Base-by-base conservation (phyloP, 2,888 invertebrate species). In the Notodonta dromedarius region DNA sequence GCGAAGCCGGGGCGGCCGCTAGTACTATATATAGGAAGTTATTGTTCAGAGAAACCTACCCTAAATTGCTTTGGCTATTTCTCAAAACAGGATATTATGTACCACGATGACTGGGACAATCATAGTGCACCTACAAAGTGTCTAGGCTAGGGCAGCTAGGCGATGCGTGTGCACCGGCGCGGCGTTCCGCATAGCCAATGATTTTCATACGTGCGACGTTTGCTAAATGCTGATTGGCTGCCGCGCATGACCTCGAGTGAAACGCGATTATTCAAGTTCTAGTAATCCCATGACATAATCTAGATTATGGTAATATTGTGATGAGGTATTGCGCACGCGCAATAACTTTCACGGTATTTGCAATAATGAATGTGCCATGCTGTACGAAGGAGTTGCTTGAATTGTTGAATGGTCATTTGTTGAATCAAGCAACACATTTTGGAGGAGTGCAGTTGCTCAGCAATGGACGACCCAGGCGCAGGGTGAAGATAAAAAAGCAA, bases 281-380 rank as follows among this genome's bases (percentile, higher is more conserved):
- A 90, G 86, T 90, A 90, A 88, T 88, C 91, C 84, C 87, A 88
- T 92, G 91, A 92, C 91, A 92, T 91, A 92, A 92, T 89, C 86
- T 83, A 87, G 79, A 86, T 84, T 84, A 83, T 86, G 80, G 72
- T 74, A 77, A 78, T 78, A 66, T 76, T 58, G 63, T 58, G 44
- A 12, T 60, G 46, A 39, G 50, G 52, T 52, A 52, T 52, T 52
- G 52, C 13, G 32, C 13, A 24, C 13, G 52, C 52, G 52, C 32
- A 52, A 46, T 52, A 52, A 52, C 52, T 52, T 52, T 52, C 52
- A 52, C 12, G 32, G 11, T 12, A 16, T 52, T 32, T 24, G 24
- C 32, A 52, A 35, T 32, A 13, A 11, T 51, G 24, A 51, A 24
- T 16, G 1, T 48, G 14, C 11, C 4, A 42, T 46, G 46, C 4